Conservation (phyloP, 2,888 invertebrate species). For the Coleophora flavipennella region DNA sequence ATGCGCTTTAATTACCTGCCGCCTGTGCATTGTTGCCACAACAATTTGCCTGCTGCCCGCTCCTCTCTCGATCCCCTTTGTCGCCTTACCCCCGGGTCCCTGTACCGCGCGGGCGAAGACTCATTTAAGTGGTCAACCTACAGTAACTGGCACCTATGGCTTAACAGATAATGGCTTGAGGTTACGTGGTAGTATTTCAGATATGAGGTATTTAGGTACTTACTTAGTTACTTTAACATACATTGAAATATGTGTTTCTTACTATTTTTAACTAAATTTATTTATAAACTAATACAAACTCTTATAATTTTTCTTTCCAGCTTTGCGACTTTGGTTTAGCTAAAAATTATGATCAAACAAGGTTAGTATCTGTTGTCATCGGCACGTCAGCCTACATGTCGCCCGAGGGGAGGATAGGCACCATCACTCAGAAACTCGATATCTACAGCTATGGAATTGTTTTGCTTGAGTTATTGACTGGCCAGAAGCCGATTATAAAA, state of each 20-base stretch:
- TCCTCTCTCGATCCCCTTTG: too few relatives aligned
- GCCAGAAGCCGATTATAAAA: constrained; percentile 76
- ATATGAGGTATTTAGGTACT: too few relatives aligned
- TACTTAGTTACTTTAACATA: too few relatives aligned
- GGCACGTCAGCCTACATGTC: constrained; percentile 85
- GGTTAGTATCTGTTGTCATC: constrained; percentile 67
- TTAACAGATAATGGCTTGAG: too few relatives aligned
- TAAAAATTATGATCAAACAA: constrained; percentile 64
- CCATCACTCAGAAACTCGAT: constrained; percentile 82
- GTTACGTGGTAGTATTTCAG: too few relatives aligned
- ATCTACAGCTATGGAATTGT: constrained; percentile 86
- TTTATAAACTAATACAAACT: background rate
- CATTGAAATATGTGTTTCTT: background rate
- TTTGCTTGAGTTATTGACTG: constrained; percentile 80
- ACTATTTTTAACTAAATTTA: background rate
- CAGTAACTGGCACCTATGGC: too few relatives aligned
- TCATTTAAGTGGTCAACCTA: too few relatives aligned
- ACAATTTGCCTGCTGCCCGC: too few relatives aligned
- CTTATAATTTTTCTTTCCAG: constrained; percentile 51
- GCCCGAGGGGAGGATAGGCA: constrained; percentile 80
- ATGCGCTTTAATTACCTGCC: too few relatives aligned
- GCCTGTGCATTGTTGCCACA: too few relatives aligned
- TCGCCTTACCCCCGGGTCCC: too few relatives aligned
- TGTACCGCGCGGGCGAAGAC: too few relatives aligned
- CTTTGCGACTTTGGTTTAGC: constrained; percentile 85